A percentile compares a stretch with the other conserved stretches of the same genome.
Evolutionary conservation across 1,140 invertebrate species (phyloP).

Genomic region (Leptinotarsa defecta): DNA sequence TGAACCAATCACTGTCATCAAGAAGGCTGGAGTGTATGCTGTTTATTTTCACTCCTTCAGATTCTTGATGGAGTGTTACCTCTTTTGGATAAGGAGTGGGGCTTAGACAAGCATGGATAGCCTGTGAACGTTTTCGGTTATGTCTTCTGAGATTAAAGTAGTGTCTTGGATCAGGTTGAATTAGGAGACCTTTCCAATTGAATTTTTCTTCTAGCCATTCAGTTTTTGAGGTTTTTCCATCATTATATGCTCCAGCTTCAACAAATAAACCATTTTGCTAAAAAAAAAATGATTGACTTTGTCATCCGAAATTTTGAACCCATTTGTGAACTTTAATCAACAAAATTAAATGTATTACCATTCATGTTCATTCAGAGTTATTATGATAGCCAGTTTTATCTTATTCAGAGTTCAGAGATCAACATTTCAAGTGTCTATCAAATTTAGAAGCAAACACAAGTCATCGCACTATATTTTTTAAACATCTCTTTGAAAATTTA

Average conservation of each 20-base stretch:
- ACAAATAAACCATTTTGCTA: slow-evolving; percentile 66
- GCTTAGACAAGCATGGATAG: slow-evolving; percentile 75
- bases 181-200: slow-evolving; percentile 74
- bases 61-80: slow-evolving; percentile 69
- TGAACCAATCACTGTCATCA: slow-evolving; percentile 58
- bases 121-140: slow-evolving; percentile 63
- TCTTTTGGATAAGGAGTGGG: slow-evolving; percentile 75
- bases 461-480: too few relatives aligned
- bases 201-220: slow-evolving; percentile 72
- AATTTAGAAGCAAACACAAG: too few relatives aligned
- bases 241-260: slow-evolving; percentile 64
- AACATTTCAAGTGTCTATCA: too few relatives aligned
- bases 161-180: slow-evolving; percentile 74
- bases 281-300: slow-evolving; percentile 34
- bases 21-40: slow-evolving; percentile 58
- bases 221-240: slow-evolving; percentile 64
- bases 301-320: too few relatives aligned
- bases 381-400: too few relatives aligned
- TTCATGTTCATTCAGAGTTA: too few relatives aligned
- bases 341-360: too few relatives aligned
- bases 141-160: slow-evolving; percentile 64
- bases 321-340: too few relatives aligned
- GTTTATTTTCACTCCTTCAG: slow-evolving; percentile 59
- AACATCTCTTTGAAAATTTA: too few relatives aligned
- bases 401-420: too few relatives aligned